Evolutionary conservation across 64 coral and sea anemone genomes (phyloP), one percentile per base, ranked within the genome.

Genomic region (Platygyra sinensis): DNA sequence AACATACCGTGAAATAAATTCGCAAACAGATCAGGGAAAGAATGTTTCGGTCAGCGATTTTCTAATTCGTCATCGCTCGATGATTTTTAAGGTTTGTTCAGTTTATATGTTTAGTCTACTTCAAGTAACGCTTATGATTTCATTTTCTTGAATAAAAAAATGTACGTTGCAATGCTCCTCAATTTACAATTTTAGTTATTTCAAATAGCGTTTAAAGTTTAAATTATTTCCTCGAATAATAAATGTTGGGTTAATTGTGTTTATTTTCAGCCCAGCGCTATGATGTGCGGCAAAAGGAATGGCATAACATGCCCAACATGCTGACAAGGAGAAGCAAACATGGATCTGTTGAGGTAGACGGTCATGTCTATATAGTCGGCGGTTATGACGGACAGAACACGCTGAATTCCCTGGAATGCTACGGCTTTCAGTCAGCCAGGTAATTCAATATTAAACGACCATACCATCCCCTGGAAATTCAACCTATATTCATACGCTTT

Each of bases 271-370:
- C 88, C 12, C 86, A 92, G 79, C 71, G 93, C 5, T 98, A 98
- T 81, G 96, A 98, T 19, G 96, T 95, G 6, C 96, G 96, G 0
- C 94, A 95, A 24, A 93, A 93, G 57, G 89, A 93, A 22, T 98
- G 96, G 96, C 94, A 98, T 78, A 89, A 93, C 31, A 75, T 95
- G 52, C 67, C 90, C 0, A 93, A 94, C 32, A 95, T 98, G 96
- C 82, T 93, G 33, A 80, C 93, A 3, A 29, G 93, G 27, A 88
- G 96, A 30, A 98, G 96, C 52, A 98, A 98, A 76, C 93, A 95
- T 12, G 94, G 96, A 31, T 95, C 95, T 65, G 96, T 95, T 24
- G 96, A 98, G 74, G 94, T 98, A 67, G 94, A 95, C 80, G 96
- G 93, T 19, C 95, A 83, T 87, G 61, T 98, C 16, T 98, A 95